Conservation (phyloP, 2,888 invertebrate genomes). For the Drosophila maculinotata region DNA sequence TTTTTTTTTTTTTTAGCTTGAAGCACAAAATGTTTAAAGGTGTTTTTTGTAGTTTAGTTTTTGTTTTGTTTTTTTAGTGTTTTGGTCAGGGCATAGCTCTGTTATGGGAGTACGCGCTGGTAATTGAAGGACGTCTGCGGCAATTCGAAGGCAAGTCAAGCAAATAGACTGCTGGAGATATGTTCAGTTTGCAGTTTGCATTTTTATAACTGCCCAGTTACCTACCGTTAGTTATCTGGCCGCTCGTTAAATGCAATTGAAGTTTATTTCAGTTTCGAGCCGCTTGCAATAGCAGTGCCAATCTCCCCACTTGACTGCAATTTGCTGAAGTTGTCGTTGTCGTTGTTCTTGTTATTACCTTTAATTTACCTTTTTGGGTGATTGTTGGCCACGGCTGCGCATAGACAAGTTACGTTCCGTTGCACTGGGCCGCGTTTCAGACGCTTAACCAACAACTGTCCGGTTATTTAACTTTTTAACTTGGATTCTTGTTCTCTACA, state of each 20-base stretch:
- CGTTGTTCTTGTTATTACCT: conserved; percentile 66
- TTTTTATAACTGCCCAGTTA: conserved; percentile 18
- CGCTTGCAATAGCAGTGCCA: conserved; percentile 26
- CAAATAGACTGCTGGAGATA: conserved; percentile 33
- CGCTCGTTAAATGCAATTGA: conserved; percentile 27
- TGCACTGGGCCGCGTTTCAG: conserved; percentile 21
- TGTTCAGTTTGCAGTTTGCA: conserved; percentile 38
- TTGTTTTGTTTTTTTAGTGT: conserved; percentile 12
- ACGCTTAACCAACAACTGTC: conserved; percentile 47
- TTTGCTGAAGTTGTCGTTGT: conserved; percentile 38
- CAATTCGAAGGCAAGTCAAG: conserved; percentile 54
- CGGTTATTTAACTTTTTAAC: conserved; percentile 50
- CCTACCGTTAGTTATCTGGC: conserved; percentile 18
- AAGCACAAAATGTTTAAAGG: conserved; percentile 39
- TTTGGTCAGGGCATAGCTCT: conserved; percentile 56
- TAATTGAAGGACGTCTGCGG: conserved; percentile 70
- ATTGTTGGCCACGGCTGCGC: conserved; percentile 52
- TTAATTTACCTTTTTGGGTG: conserved; percentile 63
- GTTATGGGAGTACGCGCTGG: conserved; percentile 49
- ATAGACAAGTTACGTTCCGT: conserved; percentile 64
- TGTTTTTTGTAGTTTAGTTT: conserved; percentile 25
- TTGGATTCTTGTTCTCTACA: conserved; percentile 44
- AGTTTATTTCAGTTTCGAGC: too few relatives aligned
- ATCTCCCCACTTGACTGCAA: conserved; percentile 48
- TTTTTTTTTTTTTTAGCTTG: conserved; percentile 5